Conservation (phyloP, 2,888 invertebrate genomes). For the Catocala fraxini region DNA sequence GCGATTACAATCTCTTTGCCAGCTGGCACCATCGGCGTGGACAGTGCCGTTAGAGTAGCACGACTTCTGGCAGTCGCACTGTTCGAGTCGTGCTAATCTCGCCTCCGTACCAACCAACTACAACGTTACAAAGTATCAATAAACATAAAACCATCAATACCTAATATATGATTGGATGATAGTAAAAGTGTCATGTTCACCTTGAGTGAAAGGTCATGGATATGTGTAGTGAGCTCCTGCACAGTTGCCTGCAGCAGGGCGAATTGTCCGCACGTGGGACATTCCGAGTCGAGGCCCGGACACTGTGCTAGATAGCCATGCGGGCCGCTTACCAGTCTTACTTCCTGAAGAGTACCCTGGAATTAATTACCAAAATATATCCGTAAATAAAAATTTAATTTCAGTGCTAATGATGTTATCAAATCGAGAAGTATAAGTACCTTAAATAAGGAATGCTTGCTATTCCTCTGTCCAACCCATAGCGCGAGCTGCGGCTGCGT, state of each 20-base stretch:
- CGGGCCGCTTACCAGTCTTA: constrained; percentile 94
- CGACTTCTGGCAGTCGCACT: constrained; percentile 96
- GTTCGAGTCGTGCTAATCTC: constrained; percentile 92
- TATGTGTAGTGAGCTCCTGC: constrained; percentile 92
- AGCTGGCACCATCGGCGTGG: constrained; percentile 94
- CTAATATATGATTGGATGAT: neutral
- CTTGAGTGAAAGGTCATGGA: constrained; percentile 94
- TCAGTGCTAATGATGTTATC: neutral
- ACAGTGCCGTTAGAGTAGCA: constrained; percentile 94
- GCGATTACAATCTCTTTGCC: constrained; percentile 95
- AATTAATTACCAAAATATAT: constrained; percentile 41
- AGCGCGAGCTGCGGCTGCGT: constrained; percentile 91
- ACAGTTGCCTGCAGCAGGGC: constrained; percentile 94
- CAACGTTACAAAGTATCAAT: constrained; percentile 17
- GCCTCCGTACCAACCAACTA: constrained; percentile 94
- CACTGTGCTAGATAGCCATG: constrained; percentile 96
- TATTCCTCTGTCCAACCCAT: constrained; percentile 96
- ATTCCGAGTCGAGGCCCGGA: constrained; percentile 94
- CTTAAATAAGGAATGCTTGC: constrained; percentile 95
- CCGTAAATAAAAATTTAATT: no score
- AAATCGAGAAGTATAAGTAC: constrained; percentile 74
- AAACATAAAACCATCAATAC: neutral
- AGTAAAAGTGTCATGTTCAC: constrained; percentile 73
- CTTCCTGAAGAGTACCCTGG: constrained; percentile 96
- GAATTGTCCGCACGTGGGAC: constrained; percentile 97